Evolutionary conservation across 2,113 vertebrate genomes (phyloP), one percentile per base, ranked within the genome.

Genomic region (Oncorhynchus mykiss): DNA sequence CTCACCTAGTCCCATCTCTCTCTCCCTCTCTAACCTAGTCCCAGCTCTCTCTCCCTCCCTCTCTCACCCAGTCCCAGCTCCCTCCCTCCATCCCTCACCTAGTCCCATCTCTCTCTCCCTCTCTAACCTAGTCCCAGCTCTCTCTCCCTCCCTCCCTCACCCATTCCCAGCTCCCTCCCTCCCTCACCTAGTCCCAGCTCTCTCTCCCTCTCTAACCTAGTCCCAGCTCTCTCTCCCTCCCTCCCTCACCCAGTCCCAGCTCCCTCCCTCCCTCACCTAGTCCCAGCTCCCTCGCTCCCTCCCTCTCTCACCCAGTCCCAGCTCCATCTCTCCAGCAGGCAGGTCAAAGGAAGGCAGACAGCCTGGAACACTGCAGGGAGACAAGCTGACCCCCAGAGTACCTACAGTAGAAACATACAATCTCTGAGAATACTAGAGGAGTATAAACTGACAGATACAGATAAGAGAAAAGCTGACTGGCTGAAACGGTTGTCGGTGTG

Each of bases 351-450:
- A 95, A 0, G 96, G 96, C 78, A 84, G 90, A 71, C 94, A 95
- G 25, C 97, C 96, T 0, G 97, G 97, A 12, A 98, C 93, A 0
- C 96, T 97, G 92, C 97, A 99, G 0, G 97, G 95, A 62, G 96
- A 96, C 79, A 98, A 85, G 87, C 96, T 96, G 78, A 98, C 93
- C 0, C 97, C 97, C 77, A 98, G 86, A 0, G 97, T 97, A 1
- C 97, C 97, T 99, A 80, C 1, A 3, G 59, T 12, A 72, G 39
- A 31, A 24, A 71, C 12, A 75, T 18, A 74, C 18, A 11, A 29
- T 73, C 14, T 20, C 31, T 27, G 0, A 7, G 9, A 31, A 3
- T 31, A n/a, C 3, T 29, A 4, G 3, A 29, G 27, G 27, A 24
- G 39, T 8, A 9, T 8, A 39, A 2, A 2, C 39, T 45, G 2